phyloP scores from a whole-genome alignment of 2,888 invertebrate species.

The Acanthosepion esculentum region DNA sequence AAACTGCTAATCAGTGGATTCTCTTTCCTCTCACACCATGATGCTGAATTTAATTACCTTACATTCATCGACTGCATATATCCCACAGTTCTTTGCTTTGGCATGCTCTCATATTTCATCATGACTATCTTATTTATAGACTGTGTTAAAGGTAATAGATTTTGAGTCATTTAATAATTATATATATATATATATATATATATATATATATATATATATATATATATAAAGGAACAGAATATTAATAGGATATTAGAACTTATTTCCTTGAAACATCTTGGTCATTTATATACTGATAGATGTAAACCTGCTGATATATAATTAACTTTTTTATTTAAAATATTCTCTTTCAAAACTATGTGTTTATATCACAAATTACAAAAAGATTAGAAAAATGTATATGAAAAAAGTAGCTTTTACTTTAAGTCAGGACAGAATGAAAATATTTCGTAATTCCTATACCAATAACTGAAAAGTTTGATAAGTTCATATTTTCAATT shows the following conservation, averaged over 20 bases:
- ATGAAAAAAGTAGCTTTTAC: too few relatives aligned
- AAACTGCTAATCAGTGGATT: background rate
- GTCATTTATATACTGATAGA: background rate
- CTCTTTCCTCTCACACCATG: slow-evolving; percentile 33
- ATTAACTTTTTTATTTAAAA: background rate
- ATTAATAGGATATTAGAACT: background rate
- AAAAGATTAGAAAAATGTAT: too few relatives aligned
- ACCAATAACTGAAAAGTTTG: too few relatives aligned
- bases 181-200: background rate
- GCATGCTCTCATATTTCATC: background rate
- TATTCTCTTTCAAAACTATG: too few relatives aligned
- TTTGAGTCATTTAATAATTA: background rate
- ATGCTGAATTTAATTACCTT: background rate
- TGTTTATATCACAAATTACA: too few relatives aligned
- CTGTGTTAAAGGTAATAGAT: slow-evolving; percentile 1
- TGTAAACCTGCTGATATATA: background rate
- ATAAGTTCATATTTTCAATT: too few relatives aligned
- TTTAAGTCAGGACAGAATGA: too few relatives aligned
- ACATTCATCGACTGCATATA: background rate
- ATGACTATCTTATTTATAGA: slow-evolving; percentile 2
- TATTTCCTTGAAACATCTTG: background rate
- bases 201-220: too few relatives aligned
- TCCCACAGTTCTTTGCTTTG: background rate
- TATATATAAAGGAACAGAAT: background rate
- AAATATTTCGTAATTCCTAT: too few relatives aligned